phyloP scores from a whole-genome alignment of 1,140 invertebrate genomes.

The Drosophila chauvacae region DNA sequence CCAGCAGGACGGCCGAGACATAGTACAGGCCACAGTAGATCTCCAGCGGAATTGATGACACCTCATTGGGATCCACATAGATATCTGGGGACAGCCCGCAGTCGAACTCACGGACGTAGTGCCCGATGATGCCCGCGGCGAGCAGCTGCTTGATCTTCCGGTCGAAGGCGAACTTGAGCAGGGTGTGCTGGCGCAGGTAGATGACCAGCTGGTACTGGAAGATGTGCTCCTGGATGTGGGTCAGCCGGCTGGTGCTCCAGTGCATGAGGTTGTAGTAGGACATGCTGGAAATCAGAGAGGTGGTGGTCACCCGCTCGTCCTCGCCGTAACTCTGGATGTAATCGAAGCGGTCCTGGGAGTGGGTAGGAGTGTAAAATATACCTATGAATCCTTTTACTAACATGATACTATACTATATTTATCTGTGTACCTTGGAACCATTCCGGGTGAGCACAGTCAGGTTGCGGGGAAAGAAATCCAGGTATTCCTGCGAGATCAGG shows the following conservation, averaged over 20 bases:
- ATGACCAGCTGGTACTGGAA: constrained; percentile 65
- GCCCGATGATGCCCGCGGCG: constrained; percentile 54
- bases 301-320: constrained; percentile 18
- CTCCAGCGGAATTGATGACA: constrained; percentile 20
- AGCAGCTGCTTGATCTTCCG: constrained; percentile 66
- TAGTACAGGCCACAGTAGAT: constrained; percentile 52
- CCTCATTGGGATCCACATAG: not conserved
- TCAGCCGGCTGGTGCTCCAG: constrained; percentile 43
- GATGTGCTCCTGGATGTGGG: constrained; percentile 60
- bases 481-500: constrained; percentile 42
- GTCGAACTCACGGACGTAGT: constrained; percentile 50
- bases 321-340: constrained; percentile 14
- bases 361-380: no score
- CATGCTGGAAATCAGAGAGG: constrained; percentile 47
- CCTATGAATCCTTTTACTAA: no score
- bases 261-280: constrained; percentile 51
- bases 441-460: constrained; percentile 22
- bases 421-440: not conserved
- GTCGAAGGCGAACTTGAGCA: constrained; percentile 64
- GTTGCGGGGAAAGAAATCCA: constrained; percentile 54
- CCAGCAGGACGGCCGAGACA: constrained; percentile 28
- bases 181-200: constrained; percentile 51
- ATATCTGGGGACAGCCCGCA: not conserved
- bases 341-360: constrained; percentile 29
- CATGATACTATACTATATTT: no score